Conservation (phyloP, 2,888 invertebrate genomes). For the Pegoplata infirma region DNA sequence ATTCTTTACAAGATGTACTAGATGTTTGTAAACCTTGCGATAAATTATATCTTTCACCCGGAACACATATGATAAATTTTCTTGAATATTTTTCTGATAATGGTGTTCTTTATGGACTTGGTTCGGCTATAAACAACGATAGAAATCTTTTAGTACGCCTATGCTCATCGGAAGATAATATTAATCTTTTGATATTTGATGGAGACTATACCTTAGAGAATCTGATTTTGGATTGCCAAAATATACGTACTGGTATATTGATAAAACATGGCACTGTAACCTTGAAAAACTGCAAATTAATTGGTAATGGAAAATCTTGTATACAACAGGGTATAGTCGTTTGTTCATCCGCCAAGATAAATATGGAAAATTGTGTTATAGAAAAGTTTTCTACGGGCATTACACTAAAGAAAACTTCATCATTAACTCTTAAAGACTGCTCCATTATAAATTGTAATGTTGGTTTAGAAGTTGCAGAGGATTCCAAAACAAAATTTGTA, state of each 20-base stretch:
- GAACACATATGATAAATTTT: conserved; percentile 79
- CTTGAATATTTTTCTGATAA: conserved; percentile 80
- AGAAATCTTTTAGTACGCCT: conserved; percentile 73
- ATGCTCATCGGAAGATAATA: conserved; percentile 78
- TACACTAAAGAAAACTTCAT: conserved; percentile 77
- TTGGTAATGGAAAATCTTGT: conserved; percentile 79
- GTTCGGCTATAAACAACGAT: conserved; percentile 52
- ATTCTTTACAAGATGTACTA: conserved; percentile 74
- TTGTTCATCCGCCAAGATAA: conserved; percentile 76
- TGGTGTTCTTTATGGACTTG: conserved; percentile 74
- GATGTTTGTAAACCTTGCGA: conserved; percentile 77
- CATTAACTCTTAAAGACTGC: conserved; percentile 70
- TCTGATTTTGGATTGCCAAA: conserved; percentile 79
- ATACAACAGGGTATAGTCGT: conserved; percentile 80
- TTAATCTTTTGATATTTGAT: conserved; percentile 80
- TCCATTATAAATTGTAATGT: conserved; percentile 72
- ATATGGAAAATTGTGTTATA: conserved; percentile 79
- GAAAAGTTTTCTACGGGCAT: conserved; percentile 80
- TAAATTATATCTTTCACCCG: conserved; percentile 79
- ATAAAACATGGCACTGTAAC: conserved; percentile 79
- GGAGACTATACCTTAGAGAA: conserved; percentile 80
- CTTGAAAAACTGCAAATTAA: conserved; percentile 79
- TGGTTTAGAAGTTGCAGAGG: conserved; percentile 68
- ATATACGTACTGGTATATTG: conserved; percentile 79
- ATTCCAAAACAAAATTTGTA: conserved; percentile 78